Base-by-base conservation (phyloP, 2,888 invertebrate species). In the Germaria angustata region DNA sequence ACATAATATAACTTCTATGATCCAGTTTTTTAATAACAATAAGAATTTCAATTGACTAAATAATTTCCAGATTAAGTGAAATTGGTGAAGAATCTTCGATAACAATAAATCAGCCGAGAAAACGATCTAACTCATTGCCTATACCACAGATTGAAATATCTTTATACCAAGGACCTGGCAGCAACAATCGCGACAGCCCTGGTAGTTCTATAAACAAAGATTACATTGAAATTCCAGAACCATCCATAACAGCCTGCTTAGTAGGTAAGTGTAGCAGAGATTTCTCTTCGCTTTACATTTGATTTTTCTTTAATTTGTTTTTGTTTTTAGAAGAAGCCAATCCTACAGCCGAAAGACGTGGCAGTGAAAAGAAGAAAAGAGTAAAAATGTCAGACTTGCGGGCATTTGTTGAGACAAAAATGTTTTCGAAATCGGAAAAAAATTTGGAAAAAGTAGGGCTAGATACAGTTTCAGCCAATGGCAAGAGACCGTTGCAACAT, bases 61-160 rank as follows among this genome's bases (percentile, higher is more conserved):
- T 11, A 36, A 6, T 13, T 55, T 71, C 28, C 86, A 97, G 98
- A 86, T 92, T 98, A 73, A 93, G 96, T 79, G 97, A 97, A 88
- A 96, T 98, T 76, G 95, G 95, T 86, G 97, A 97, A 88, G 97
- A 97, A 87, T 90, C 91, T 0, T 93, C 94, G 49, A 94, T 95
- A 3, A 94, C 94, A 84, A 94, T 95, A 88, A 94, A 95, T 87
- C 95, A 95, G 87, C 95, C 97, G 8, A 93, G 98, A 75, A 95
- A 96, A 88, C 93, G 98, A 68, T 98, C 98, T 87, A 97, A 97
- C 89, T 99, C 98, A 0, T 91, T 98, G 71, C 98, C 99, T 0
- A 97, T 97, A 89, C 97, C 97, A 1, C 97, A 97, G 92, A 97
- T 97, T 80, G 96, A 97, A 91, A 95, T 97, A 0, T 97, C 97